A percentile compares a stretch with the other conserved stretches of the same genome.
These are phyloP conservation scores for Drosophila lacteicornis DNA, from an alignment of 1,140 invertebrate species.

Conservation along the genomic window DNA sequence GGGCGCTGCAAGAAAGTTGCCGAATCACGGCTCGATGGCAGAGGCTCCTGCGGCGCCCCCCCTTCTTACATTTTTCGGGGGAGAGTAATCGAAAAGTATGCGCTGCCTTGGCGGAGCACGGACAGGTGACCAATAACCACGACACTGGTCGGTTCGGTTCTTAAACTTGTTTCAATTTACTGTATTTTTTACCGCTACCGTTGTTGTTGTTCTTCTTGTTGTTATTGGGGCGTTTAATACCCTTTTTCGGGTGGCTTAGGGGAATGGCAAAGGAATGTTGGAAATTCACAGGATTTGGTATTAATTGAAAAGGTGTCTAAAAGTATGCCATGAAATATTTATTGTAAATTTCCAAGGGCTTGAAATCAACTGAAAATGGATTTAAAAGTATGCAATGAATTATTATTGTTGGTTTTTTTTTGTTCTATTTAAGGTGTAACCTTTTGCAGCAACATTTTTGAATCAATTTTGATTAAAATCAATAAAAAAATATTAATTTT, in stretches of 20 bases:
- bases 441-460: not conserved
- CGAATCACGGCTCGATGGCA: conserved; percentile 62
- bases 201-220: not conserved
- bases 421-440: not conserved
- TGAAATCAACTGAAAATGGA: not conserved
- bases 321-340: conserved; percentile 1
- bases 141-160: conserved; percentile 71
- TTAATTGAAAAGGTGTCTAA: not conserved
- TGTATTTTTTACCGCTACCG: conserved; percentile 56
- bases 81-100: conserved; percentile 68
- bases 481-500: not conserved
- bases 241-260: conserved; percentile 2
- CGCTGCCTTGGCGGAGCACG: conserved; percentile 41
- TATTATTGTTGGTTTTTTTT: too few species aligned
- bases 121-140: conserved; percentile 74
- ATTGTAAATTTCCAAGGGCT: not conserved
- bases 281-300: not conserved
- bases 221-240: not conserved
- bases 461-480: not conserved
- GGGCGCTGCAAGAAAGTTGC: conserved; percentile 72
- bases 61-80: conserved; percentile 50
- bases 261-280: conserved; percentile 2
- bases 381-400: not conserved
- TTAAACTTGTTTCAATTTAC: conserved; percentile 80
- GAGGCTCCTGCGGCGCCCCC: conserved; percentile 24